Evolutionary conservation across 1,140 invertebrate species (phyloP), one percentile per base, ranked within the genome.

Genomic region (Amyelois transitella): DNA sequence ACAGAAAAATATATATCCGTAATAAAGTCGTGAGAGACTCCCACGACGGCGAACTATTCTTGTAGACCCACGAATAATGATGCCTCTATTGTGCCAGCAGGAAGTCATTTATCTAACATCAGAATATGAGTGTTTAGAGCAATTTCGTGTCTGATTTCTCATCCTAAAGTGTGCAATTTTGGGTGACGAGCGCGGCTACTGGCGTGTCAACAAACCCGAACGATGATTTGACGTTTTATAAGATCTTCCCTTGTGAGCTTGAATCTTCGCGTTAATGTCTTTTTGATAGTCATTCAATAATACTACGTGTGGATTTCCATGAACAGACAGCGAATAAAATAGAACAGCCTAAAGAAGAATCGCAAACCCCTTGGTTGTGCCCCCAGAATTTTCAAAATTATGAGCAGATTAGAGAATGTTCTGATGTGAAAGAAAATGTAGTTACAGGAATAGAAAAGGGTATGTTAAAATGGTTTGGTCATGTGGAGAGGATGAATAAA

Each of bases 91-190:
- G 81, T 87, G 72, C 51, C 70, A 82, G 77, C 84, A 85, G 84
- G 84, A 87, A 87, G 84, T 87, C 71, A 82, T 87, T 87, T 87
- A 87, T 87, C 81, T 82, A 81, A 79, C 81, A 87, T 87, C 84
- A 84, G 84, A 85, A 87, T 87, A 87, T 87, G 77, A 85, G 72
- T 78, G 79, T 87, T 87, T 83, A 82, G 69, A 84, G 76, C 76
- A 84, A 87, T 87, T 87, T 87, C 72, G 79, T 77, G 74, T 78
- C 77, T 78, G 76, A 83, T 83, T 84, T 84, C 80, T 77, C 73
- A 81, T 82, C 72, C 77, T 77, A 79, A 85, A 85, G 71, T 73
- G 75, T 81, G 77, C 80, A 84, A 87, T 87, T 85, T 87, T 52
- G 66, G 72, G 70, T 70, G 70, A 75, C 78, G 70, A 55, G 62